phyloP scores from a whole-genome alignment of 2,113 vertebrate species.

The Eretmochelys imbricata region DNA sequence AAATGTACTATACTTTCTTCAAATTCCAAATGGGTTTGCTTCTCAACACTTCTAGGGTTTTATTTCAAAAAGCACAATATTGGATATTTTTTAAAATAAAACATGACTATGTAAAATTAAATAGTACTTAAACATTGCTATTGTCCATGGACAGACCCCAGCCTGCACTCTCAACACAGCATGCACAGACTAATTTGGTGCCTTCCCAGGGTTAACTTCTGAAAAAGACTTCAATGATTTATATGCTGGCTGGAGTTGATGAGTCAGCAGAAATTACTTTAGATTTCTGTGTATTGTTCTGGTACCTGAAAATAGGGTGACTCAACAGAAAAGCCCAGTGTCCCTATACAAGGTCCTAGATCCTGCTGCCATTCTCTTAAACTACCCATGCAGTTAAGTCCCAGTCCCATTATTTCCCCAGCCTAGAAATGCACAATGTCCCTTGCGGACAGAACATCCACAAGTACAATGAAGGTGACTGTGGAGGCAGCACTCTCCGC shows the following conservation, averaged over 20 bases:
- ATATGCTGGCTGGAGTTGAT: not conserved
- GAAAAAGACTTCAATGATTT: not conserved
- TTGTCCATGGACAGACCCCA: not conserved
- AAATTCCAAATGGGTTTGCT: not conserved
- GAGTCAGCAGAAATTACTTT: not conserved
- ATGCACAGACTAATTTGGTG: not conserved
- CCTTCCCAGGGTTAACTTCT: not conserved
- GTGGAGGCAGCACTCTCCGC: not conserved
- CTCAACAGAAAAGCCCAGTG: not conserved
- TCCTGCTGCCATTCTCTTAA: not conserved
- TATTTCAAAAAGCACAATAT: constrained; percentile 27
- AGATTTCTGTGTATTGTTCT: not conserved
- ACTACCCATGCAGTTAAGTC: not conserved
- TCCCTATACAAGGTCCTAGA: not conserved
- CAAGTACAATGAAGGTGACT: not conserved
- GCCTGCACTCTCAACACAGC: not conserved
- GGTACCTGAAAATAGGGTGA: not conserved
- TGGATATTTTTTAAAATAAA: constrained; percentile 13
- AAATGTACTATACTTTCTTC: constrained; percentile 10
- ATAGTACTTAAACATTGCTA: not conserved
- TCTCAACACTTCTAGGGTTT: not conserved
- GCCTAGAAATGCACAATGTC: not conserved
- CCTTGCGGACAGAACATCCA: not conserved
- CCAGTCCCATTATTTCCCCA: not conserved
- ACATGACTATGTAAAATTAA: constrained; percentile 2